Base-by-base conservation (phyloP, 2,797 vertebrate genomes). In the Kryptolebias ocellatus region DNA sequence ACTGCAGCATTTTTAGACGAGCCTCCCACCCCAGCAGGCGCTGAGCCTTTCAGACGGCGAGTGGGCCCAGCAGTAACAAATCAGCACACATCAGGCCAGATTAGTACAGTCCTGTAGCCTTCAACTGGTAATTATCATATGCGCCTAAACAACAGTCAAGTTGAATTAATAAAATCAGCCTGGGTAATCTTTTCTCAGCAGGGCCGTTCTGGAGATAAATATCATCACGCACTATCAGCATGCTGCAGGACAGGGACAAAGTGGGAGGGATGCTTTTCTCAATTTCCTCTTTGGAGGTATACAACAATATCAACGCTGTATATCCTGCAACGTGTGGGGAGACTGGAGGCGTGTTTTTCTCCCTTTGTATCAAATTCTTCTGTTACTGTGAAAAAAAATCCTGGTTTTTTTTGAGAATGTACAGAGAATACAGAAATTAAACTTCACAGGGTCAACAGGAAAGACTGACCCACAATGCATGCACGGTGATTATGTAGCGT, bases 161-260 rank as follows among this genome's bases (percentile, higher is more conserved):
- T 63, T 79, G 68, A 85, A 89, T 91, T 90, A 86, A 74, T 74
- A 66, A 76, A 90, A 87, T 90, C 68, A 72, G 64, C 57, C 60
- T 3, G 44, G 69, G 49, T 83, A 78, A 86, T 90, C 77, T 85
- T 83, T 85, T 79, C 74, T 83, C 67, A 58, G 74, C 67, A 55
- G 52, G 27, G 24, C 70, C 73, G 83, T 90, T 84, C 88, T 76
- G 73, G 66, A 83, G 83, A 89, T 87, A 46, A 87, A 86, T 85
- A 60, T 81, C 76, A 71, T 60, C 12, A 60, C 60, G 78, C 39
- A 50, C 58, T 39, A 56, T 80, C 65, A 78, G 71, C 64, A 59
- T 60, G 59, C 54, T 44, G 55, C 61, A 72, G 67, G 50, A 70
- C 37, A 51, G 55, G 62, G 27, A 44, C 37, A 64, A 63, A 77